These are phyloP conservation scores for Polydrusus cervinus DNA, from an alignment of 2,888 invertebrate genomes.

Conservation along the genomic window DNA sequence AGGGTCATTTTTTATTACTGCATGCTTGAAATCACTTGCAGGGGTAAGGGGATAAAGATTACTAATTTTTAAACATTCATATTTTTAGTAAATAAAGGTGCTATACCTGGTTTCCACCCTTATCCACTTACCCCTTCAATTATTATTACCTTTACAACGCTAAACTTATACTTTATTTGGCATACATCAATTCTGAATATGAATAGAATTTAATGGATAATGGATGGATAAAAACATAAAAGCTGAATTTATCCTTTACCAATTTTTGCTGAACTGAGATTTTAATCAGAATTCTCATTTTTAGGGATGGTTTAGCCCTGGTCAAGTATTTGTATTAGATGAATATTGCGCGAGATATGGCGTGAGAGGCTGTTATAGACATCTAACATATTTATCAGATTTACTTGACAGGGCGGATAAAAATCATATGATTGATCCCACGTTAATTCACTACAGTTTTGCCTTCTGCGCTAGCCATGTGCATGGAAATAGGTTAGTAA, in stretches of 20 bases:
- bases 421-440: conserved; percentile 95
- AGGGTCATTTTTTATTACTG: conserved; percentile 60
- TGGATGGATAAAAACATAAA: no score
- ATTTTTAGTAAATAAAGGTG: no score
- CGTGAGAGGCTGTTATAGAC: conserved; percentile 96
- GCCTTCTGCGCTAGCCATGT: conserved; percentile 99
- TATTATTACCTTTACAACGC: no score
- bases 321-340: conserved; percentile 98
- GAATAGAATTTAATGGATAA: no score
- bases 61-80: no score
- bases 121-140: no score
- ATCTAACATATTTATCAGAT: conserved; percentile 96
- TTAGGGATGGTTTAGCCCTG: conserved; percentile 99
- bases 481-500: conserved; percentile 94
- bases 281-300: conserved; percentile 1
- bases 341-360: conserved; percentile 99
- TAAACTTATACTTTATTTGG: no score
- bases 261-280: no score
- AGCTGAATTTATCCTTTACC: no score
- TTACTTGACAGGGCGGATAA: conserved; percentile 96
- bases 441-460: conserved; percentile 98
- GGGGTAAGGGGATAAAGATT: no score
- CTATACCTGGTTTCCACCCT: no score
- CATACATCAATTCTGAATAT: no score
- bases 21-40: not conserved